phyloP scores from a whole-genome alignment of 2,113 vertebrate species.

The Vombatus ursinus region DNA sequence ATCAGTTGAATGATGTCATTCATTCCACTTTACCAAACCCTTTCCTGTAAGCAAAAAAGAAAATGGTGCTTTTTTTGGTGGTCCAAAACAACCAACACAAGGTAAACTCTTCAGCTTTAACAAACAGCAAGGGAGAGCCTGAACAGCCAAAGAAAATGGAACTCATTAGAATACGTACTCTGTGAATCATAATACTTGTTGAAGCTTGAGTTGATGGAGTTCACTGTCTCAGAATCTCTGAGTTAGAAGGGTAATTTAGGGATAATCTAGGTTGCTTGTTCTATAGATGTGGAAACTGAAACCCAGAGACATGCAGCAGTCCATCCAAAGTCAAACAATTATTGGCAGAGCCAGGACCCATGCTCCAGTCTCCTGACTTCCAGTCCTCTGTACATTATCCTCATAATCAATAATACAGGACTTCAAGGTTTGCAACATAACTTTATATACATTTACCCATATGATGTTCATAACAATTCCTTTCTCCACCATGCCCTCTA shows the following conservation, averaged over 20 bases:
- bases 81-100: constrained; percentile 23
- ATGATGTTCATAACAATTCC: not conserved
- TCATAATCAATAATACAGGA: not conserved
- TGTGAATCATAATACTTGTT: not conserved
- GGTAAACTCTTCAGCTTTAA: not conserved
- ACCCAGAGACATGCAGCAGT: accelerated
- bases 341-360: not conserved
- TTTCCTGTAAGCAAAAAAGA: constrained; percentile 4
- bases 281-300: not conserved
- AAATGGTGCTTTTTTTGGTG: constrained; percentile 12
- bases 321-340: not conserved
- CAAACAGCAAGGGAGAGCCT: not conserved
- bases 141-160: not conserved
- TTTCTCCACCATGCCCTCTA: not conserved
- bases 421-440: not conserved
- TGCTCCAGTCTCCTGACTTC: not conserved
- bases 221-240: not conserved
- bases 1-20: constrained; percentile 22
- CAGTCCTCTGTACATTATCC: not conserved
- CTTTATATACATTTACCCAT: not conserved
- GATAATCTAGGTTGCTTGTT: accelerated
- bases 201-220: not conserved
- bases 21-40: not conserved
- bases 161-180: not conserved
- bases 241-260: accelerated